Evolutionary conservation across 2,113 vertebrate genomes (phyloP).

Genomic region (Panthera leo): DNA sequence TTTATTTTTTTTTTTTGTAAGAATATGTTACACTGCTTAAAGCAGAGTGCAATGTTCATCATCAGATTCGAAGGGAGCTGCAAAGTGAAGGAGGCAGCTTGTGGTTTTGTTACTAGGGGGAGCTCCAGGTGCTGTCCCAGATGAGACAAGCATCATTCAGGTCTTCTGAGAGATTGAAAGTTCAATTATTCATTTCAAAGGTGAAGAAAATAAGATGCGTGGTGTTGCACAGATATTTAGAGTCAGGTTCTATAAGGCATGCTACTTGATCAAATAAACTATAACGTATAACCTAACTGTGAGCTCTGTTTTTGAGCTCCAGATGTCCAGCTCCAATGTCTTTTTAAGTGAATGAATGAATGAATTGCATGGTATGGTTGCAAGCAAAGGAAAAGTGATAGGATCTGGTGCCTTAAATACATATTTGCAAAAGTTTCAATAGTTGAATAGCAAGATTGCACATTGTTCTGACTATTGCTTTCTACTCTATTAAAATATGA

Average conservation of each 20-base stretch:
- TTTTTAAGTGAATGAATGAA: not conserved
- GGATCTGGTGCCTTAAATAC: not conserved
- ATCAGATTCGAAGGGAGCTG: not conserved
- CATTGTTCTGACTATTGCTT: not conserved
- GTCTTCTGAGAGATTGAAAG: not conserved
- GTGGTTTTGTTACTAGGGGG: not conserved
- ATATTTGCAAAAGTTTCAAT: not conserved
- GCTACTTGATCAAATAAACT: not conserved
- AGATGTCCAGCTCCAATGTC: not conserved
- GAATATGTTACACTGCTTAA: not conserved
- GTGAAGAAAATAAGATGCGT: constrained; percentile 17
- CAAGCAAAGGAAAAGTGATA: constrained; percentile 6
- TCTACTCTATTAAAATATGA: not conserved
- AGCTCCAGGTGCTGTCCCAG: not conserved
- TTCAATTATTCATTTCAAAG: constrained; percentile 58
- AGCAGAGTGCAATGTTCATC: not conserved
- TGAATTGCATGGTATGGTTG: not conserved
- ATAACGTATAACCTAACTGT: not conserved
- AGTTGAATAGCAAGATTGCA: not conserved
- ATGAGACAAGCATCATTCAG: not conserved
- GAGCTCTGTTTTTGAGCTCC: not conserved
- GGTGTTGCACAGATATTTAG: constrained; percentile 19
- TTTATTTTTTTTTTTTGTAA: not conserved
- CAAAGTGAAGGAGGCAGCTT: not conserved
- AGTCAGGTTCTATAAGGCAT: constrained; percentile 25